Base-by-base conservation (phyloP, 2,888 invertebrate species). In the Mythimna loreyi region DNA sequence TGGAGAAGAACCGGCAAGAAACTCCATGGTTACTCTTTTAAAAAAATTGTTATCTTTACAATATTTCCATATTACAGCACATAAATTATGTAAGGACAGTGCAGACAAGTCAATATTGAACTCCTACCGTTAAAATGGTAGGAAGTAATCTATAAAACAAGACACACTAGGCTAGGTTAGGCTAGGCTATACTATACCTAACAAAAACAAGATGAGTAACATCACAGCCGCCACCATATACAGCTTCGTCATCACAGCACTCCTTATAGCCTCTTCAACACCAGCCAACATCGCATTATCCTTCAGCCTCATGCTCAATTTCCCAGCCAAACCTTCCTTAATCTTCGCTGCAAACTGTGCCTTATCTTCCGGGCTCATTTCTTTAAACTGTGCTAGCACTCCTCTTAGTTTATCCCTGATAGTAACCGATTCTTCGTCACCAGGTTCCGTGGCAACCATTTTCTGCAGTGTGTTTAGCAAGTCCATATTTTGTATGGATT, bases 401-500 rank as follows among this genome's bases (percentile, higher is more conserved):
- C 90, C 91, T 72, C 87, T 86, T 2, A 94, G 63, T 74, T 93
- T 92, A 36, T 90, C 87, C 4, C 89, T 81, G 0, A 93, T 85
- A 33, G 90, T 90, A 25, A 89, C 90, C 0, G 92, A 87, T 21
- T 92, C 90, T 45, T 93, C 91, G 52, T 94, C 93, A 25, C 91
- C 90, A 0, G 92, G 88, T 0, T 88, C 82, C 0, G 84, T 82
- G 0, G 90, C 89, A 0, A 93, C 89, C 86, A 94, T 92, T 65
- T 92, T 94, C 75, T 93, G 88, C 0, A 95, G 72, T 2, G 93
- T 85, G 1, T 87, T 86, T 65, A 93, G 65, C 0, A 95, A 82
- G 62, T 96, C 95, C 84, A 93, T 89, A 53, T 93, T 93, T 77
- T 90, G 82, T 2, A 96, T 87, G 2, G 92, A 89, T 19, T 94